Evolutionary conservation across 2,888 invertebrate species (phyloP), one percentile per base, ranked within the genome.

Genomic region (Drosophila buzzatii): DNA sequence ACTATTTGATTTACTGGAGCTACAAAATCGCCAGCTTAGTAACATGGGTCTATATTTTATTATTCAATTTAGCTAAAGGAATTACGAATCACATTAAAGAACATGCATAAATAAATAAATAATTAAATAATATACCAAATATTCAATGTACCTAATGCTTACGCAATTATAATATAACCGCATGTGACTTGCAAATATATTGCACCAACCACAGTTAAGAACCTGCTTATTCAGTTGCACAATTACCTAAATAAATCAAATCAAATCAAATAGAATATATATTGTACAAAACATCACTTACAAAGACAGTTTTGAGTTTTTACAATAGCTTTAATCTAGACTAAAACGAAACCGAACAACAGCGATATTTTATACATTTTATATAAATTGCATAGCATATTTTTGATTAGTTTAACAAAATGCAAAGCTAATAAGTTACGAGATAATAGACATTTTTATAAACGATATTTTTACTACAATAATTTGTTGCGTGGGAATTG

Each of bases 281-380:
- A 18, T 51, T 35, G 20, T 44, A 41, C 3, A 61, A 58, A 3
- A 37, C 41, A 63, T 76, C 4, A 16, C 35, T 76, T 70, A 42
- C 44, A 23, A 52, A 47, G 9, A n/a, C 14, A 37, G 35, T 39
- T 53, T 70, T 70, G 2, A 44, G 49, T 78, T 78, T 78, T 12
- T 45, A 16, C 53, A 42, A 60, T 45, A 73, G 76, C 74, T 75
- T 66, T 70, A 75, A 70, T 44, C 14, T 75, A 70, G 62, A 61
- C 35, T 60, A 60, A 51, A 66, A 37, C 0, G 49, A 56, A 51
- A 16, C 33, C 63, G 45, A 58, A 18, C 52, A 44, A 63, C 62
- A 70, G 68, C 79, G 78, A 78, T 44, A 55, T 76, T 76, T 73
- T 76, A 58, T 78, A 62, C 31, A n/a, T 55, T 58, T 39, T 60